Conservation (phyloP, 2,888 invertebrate species). For the Lymantria dispar region DNA sequence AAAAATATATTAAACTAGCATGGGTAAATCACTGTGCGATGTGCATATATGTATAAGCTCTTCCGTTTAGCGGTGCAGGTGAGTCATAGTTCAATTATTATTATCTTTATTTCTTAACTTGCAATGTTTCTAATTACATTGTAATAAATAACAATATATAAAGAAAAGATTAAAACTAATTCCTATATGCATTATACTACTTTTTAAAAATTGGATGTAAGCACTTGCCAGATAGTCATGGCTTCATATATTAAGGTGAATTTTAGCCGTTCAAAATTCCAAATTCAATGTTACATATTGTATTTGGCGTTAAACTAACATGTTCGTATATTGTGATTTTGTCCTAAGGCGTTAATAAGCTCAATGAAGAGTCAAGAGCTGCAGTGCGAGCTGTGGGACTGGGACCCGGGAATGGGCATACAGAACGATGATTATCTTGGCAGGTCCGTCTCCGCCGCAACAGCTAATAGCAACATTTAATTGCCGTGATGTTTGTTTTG, state of each 20-base stretch:
- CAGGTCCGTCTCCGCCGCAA: conserved; percentile 84
- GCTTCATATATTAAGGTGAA: neutral
- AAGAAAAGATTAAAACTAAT: neutral
- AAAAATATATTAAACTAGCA: neutral
- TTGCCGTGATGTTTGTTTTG: conserved; percentile 39
- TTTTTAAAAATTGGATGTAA: conserved; percentile 13
- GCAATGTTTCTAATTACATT: neutral
- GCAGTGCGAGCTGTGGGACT: conserved; percentile 91
- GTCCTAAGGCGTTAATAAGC: conserved; percentile 88
- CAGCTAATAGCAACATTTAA: conserved; percentile 42
- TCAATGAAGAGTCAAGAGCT: conserved; percentile 89
- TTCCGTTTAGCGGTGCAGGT: neutral
- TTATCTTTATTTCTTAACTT: neutral
- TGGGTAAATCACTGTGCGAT: conserved; percentile 5
- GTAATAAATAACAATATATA: neutral
- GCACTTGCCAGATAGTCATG: conserved; percentile 30
- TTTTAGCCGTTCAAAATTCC: conserved; percentile 3
- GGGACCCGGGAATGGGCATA: conserved; percentile 90
- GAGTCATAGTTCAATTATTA: neutral
- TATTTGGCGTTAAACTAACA: conserved; percentile 34
- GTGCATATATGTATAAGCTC: neutral
- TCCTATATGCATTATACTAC: neutral
- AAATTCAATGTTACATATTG: neutral
- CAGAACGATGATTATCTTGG: conserved; percentile 92
- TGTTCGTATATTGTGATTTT: conserved; percentile 56